Base-by-base conservation (phyloP, 2,888 invertebrate species). In the Melipona beecheii region DNA sequence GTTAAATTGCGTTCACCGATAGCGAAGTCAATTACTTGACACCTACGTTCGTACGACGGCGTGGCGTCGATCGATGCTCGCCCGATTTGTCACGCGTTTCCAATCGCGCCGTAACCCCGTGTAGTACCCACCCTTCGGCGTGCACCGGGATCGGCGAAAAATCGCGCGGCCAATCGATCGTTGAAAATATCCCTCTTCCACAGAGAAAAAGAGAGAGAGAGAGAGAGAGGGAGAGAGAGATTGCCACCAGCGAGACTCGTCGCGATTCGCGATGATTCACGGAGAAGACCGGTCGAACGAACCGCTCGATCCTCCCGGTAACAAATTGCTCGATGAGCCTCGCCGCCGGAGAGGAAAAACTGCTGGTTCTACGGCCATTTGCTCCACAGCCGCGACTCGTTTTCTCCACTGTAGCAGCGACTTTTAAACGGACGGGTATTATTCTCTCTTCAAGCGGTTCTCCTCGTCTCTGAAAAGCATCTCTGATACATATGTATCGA, bases 1-100 rank as follows among this genome's bases (percentile, higher is more conserved):
- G 81, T 83, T 83, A 83, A 81, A 81, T 83, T 76, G 83, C 83
- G 81, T 58, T 81, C 76, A 68, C 76, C 76, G 69, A 81, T 72
- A 68, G 81, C 62, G 72, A 76, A 81, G 76, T 83, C 76, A 75
- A 76, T 81, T 76, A 81, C 76, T 83, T 73, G 81, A 83, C 83
- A 81, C 83, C 83, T 73, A 76, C 76, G 36, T 72, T 66, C 81
- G 66, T 75, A 56, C 31, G 27, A 58, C 49, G 56, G n/a, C 65
- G 58, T 21, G 27, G 58, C 49, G 56, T 31, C 65, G 66, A 52
- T 64, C 64, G 64, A 64, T 64, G 64, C 21, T 64, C 64, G 31
- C 5, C 24, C 72, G 76, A 76, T 81, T 72, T 76, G 81, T 83
- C 83, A 64, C 64, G 64, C 60, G 64, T 62, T 75, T 50, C 54